These are phyloP conservation scores for Osmoderma eremita DNA, from an alignment of 2,888 invertebrate species.

Conservation along the genomic window DNA sequence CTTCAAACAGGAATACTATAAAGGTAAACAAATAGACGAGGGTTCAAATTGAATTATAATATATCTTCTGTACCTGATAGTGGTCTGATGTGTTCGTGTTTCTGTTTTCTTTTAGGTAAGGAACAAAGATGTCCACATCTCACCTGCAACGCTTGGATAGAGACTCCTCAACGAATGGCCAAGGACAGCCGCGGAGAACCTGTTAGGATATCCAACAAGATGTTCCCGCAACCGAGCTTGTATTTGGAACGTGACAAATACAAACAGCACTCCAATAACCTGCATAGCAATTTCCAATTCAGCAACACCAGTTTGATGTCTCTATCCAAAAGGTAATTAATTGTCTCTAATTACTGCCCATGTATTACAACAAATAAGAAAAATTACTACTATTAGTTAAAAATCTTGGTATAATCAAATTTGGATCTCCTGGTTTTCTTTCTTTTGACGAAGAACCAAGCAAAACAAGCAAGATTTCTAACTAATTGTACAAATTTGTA, in stretches of 20 bases:
- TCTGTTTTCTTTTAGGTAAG: constrained; percentile 37
- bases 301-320: constrained; percentile 32
- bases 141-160: constrained; percentile 44
- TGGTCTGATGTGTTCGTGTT: too few relatives aligned
- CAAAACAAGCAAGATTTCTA: too few relatives aligned
- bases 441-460: too few relatives aligned
- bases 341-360: too few relatives aligned
- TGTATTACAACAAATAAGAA: too few relatives aligned
- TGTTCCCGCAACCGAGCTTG: constrained; percentile 44
- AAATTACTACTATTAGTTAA: too few relatives aligned
- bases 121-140: constrained; percentile 45
- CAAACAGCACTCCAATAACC: not conserved
- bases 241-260: constrained; percentile 26
- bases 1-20: constrained; percentile 47
- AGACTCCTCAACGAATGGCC: not conserved
- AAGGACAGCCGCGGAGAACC: constrained; percentile 17
- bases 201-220: constrained; percentile 42
- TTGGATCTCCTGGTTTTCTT: too few relatives aligned
- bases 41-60: not conserved
- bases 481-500: too few relatives aligned
- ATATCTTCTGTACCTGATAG: too few relatives aligned
- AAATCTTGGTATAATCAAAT: too few relatives aligned
- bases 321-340: constrained; percentile 44
- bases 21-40: constrained; percentile 40
- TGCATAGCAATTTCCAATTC: constrained; percentile 15